Conservation (phyloP, 2,113 vertebrate species). For the Gymnogyps californianus region DNA sequence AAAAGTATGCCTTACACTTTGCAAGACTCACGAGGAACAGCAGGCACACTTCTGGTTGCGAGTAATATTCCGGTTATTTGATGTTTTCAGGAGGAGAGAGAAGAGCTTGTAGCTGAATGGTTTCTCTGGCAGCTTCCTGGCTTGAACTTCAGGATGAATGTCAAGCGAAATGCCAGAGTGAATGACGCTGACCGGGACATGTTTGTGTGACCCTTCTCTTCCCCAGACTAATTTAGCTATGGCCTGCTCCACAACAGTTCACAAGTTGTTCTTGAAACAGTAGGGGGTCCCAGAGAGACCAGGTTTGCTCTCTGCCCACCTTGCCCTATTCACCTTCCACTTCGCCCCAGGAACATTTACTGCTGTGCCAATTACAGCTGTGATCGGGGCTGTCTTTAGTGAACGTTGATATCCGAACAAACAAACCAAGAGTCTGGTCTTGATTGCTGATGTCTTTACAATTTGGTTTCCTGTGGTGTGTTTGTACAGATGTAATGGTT, state of each 20-base stretch:
- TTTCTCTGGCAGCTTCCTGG: constrained; percentile 7
- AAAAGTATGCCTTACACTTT: neutral
- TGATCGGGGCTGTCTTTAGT: neutral
- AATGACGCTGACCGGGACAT: neutral
- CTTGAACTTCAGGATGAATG: neutral
- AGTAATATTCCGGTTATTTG: neutral
- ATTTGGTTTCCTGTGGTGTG: constrained; percentile 26
- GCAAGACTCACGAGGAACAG: neutral
- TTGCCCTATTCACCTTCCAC: constrained; percentile 11
- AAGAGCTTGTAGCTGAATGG: neutral
- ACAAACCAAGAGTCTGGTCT: constrained; percentile 26
- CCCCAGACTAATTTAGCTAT: neutral
- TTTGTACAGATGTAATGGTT: constrained; percentile 41
- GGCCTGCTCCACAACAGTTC: neutral
- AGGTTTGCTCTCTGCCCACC: neutral
- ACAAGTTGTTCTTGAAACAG: neutral
- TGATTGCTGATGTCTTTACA: constrained; percentile 32
- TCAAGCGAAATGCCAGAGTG: neutral
- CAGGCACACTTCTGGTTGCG: neutral
- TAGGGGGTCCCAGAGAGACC: neutral
- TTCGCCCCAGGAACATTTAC: neutral
- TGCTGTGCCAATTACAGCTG: neutral
- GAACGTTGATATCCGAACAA: neutral
- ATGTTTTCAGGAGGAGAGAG: neutral
- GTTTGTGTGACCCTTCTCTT: neutral